A percentile compares a stretch with the other conserved stretches of the same genome.
These are phyloP conservation scores for Oreohelix idahoensis DNA, from an alignment of 1,140 invertebrate species.

Conservation along the genomic window DNA sequence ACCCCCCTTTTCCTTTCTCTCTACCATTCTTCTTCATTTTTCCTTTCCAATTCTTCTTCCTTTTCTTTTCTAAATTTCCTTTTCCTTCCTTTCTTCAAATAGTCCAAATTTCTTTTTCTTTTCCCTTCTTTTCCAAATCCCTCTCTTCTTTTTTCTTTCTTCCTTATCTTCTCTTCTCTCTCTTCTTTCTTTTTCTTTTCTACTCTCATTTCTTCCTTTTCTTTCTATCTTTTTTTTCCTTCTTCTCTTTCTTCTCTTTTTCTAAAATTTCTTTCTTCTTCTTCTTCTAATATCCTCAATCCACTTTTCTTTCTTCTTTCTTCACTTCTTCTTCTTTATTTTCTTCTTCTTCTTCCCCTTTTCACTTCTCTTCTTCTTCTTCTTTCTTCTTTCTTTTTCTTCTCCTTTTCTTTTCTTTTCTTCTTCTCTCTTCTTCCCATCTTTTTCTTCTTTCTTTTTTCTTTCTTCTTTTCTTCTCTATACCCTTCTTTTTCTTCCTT, in stretches of 20 bases:
- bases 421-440: background rate
- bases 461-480: background rate
- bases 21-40: background rate
- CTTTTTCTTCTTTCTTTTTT: background rate
- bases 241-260: background rate
- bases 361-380: background rate
- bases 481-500: background rate
- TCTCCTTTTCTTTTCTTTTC: background rate
- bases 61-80: background rate
- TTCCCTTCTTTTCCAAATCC: background rate
- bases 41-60: background rate
- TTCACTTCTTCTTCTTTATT: background rate
- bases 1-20: background rate
- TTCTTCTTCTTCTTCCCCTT: background rate
- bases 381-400: background rate
- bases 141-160: background rate
- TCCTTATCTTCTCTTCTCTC: background rate
- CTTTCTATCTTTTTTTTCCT: background rate
- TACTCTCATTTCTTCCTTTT: background rate
- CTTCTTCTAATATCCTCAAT: background rate
- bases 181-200: background rate
- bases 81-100: background rate
- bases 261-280: background rate
- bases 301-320: background rate
- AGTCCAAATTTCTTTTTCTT: background rate